Conservation (phyloP, 2,888 invertebrate species). For the Andrena marginata region DNA sequence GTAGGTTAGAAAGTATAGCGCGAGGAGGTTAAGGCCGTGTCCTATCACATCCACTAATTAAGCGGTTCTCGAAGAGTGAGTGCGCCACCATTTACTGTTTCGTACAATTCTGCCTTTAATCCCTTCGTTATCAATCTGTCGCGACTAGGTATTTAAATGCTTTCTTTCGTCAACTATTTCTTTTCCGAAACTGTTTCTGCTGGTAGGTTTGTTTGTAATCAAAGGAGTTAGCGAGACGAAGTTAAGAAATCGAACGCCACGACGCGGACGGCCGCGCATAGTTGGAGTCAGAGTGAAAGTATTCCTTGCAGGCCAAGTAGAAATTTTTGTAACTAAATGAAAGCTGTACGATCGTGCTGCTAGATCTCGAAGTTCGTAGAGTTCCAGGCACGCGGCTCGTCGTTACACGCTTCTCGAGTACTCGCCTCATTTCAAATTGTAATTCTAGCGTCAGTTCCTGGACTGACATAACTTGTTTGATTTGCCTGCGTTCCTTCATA, state of each 20-base stretch:
- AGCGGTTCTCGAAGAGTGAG: constrained; percentile 23
- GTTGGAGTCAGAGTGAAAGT: constrained; percentile 36
- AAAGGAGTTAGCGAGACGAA: neutral
- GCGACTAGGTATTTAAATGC: neutral
- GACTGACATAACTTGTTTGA: constrained; percentile 1
- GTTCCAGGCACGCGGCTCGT: neutral
- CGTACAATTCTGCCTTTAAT: neutral
- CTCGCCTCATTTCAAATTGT: constrained; percentile 16
- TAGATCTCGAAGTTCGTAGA: neutral
- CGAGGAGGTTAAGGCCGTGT: constrained; percentile 26
- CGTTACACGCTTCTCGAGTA: neutral
- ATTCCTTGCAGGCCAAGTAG: neutral
- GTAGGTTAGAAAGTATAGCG: constrained; percentile 41
- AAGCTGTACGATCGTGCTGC: neutral
- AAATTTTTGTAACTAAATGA: neutral
- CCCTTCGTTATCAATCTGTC: neutral
- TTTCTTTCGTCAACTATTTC: neutral
- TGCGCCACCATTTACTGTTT: constrained; percentile 3
- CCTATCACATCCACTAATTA: neutral
- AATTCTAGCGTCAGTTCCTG: constrained; percentile 19
- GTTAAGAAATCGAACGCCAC: constrained; percentile 9
- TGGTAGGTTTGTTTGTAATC: neutral
- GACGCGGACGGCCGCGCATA: neutral
- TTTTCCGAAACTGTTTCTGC: neutral
- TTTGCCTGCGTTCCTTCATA: neutral